Evolutionary conservation across 2,113 vertebrate genomes (phyloP), one percentile per base, ranked within the genome.

Genomic region (Euleptes europaea): DNA sequence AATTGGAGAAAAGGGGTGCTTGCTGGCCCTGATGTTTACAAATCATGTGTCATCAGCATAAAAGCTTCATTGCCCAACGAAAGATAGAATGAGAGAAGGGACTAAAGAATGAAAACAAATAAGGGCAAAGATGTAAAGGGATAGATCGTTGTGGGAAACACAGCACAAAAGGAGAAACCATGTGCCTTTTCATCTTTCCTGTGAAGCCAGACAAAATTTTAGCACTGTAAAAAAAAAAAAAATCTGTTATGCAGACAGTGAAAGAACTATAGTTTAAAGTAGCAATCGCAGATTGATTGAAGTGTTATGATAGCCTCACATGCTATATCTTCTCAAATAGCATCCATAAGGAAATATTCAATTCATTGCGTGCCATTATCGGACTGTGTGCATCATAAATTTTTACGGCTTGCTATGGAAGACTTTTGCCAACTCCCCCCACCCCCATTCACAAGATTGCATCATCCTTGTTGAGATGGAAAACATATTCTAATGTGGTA

Each of bases 401-500:
- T 97, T 97, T 97, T 96, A 97, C 83, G 90, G 94, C 92, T 95
- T 95, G 91, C 95, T 95, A 95, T 90, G 93, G 92, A 97, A 95
- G 95, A 94, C 91, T 96, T 72, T 94, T 95, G 92, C 91, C 92
- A 95, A 94, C 69, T 91, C 90, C 92, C 91, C 90, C 71, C 84
- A 78, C 40, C 82, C 42, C 47, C 26, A 21, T 93, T 94, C 93
- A 94, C 87, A n/a, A 94, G 94, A 95, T 95, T 96, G 96, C 95
- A 95, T 96, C 95, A 95, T 95, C 93, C 91, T 69, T 81, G 90
- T 90, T 96, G 93, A 95, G 94, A 96, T 96, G 96, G 96, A 96
- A 97, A 96, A 96, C 95, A 95, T 96, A 96, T 95, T 96, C 92
- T 95, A 96, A 95, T 93, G 95, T 96, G 95, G 94, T 93, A 95